Evolutionary conservation across 1,140 invertebrate genomes (phyloP).

Genomic region (Drosophila pandora): DNA sequence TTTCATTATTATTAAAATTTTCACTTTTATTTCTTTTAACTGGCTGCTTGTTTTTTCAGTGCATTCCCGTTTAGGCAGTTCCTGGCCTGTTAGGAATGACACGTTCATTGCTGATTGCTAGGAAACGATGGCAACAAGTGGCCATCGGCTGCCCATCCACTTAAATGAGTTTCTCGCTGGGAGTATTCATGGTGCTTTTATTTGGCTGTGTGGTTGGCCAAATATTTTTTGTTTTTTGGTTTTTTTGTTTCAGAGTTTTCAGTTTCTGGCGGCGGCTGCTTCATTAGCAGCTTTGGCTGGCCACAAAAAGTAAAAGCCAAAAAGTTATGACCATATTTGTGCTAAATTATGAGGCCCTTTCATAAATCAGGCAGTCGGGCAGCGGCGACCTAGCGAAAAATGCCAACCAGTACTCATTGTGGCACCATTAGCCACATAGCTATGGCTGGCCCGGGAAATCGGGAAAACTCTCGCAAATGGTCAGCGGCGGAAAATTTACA

Average conservation of each 20-base stretch:
- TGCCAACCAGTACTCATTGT: constrained; percentile 38
- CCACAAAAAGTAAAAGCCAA: constrained; percentile 71
- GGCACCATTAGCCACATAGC: constrained; percentile 36
- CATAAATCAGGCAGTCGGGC: constrained; percentile 62
- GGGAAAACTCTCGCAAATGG: constrained; percentile 56
- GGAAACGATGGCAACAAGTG: constrained; percentile 75
- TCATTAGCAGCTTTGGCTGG: constrained; percentile 57
- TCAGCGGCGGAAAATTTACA: constrained; percentile 68
- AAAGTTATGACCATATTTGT: constrained; percentile 79
- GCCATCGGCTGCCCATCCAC: constrained; percentile 55
- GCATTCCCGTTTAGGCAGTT: constrained; percentile 3
- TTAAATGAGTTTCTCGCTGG: constrained; percentile 59
- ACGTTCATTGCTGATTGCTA: constrained; percentile 74
- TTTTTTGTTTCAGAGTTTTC: constrained; percentile 13
- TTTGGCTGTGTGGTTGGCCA: not conserved
- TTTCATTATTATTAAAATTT: not conserved
- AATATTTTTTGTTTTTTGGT: too few relatives aligned
- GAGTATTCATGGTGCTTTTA: constrained; percentile 22
- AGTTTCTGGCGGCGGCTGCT: constrained; percentile 47
- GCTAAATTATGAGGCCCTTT: constrained; percentile 78
- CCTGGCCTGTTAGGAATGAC: constrained; percentile 58
- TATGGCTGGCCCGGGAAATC: not conserved
- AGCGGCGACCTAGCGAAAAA: constrained; percentile 61
- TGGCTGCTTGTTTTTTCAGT: not conserved
- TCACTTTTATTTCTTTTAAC: not conserved